Evolutionary conservation across 2,888 invertebrate genomes (phyloP), one percentile per base, ranked within the genome.

Genomic region (Megaustenia siamemsis): DNA sequence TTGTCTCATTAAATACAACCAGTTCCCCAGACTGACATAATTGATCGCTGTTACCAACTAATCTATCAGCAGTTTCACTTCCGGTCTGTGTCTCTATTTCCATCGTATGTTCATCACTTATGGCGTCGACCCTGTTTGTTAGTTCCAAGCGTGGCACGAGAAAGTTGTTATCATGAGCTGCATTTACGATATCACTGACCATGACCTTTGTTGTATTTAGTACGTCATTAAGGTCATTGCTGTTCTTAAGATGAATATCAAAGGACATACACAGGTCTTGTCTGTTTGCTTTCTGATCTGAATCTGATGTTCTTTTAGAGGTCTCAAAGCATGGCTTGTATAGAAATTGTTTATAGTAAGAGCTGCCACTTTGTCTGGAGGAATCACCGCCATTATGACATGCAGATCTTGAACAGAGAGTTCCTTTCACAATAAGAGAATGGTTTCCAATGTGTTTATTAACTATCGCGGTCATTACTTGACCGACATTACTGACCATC

Each of bases 161-260:
- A 49, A 80, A 80, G 69, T 80, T 80, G 53, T 49, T 69, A 6
- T 69, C 15, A 28, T 80, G 35, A 24, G 80, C 80, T 0, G 28
- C 28, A 18, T 5, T 53, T 24, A 38, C 28, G 4, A 80, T 45
- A 49, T 68, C 53, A 80, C 15, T 38, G 8, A 53, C 38, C 49
- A 45, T 45, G 12, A 15, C 21, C 28, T 68, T 49, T 21, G 40
- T 53, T 43, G 43, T 10, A n/a, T 8, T 21, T 1, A 80, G 1
- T 4, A 80, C 24, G 15, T 5, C 18, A 24, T 69, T 69, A 3
- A 69, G 15, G 1, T 80, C 69, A 32, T 49, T 38, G 15, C 38
- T 68, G 24, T 5, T 69, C 6, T 28, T 3, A 4, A 69, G n/a
- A 24, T 38, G 21, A 15, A 80, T 6, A 35, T 35, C 35, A 49